A percentile compares a stretch with the other conserved stretches of the same genome.
Conservation (phyloP, 2,113 vertebrate species). For the Eurystomus gularis region DNA sequence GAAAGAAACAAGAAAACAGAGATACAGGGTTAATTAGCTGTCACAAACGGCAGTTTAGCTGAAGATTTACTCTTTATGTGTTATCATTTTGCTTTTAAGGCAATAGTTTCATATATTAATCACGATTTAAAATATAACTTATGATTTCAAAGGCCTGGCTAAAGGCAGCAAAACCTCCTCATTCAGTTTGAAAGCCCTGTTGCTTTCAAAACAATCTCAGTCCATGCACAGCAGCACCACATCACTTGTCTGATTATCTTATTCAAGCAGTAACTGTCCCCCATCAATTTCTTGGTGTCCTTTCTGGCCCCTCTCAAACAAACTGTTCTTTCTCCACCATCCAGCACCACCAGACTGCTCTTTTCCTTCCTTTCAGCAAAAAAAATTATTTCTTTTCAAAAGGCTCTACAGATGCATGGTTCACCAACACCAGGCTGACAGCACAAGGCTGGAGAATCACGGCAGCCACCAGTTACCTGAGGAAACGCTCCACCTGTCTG, state of each 20-base stretch:
- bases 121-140: background rate
- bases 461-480: background rate
- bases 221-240: background rate
- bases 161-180: background rate
- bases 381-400: background rate
- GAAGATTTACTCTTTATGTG: background rate
- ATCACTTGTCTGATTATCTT: background rate
- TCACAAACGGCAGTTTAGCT: background rate
- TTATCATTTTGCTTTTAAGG: background rate
- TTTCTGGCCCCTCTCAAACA: background rate
- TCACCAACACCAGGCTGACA: background rate
- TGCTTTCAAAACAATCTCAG: background rate
- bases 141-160: background rate
- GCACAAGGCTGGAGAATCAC: background rate
- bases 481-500: background rate
- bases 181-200: background rate
- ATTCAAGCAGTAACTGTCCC: background rate
- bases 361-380: background rate
- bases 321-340: background rate
- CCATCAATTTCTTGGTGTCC: background rate
- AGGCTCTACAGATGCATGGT: background rate
- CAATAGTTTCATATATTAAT: background rate
- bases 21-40: background rate
- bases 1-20: conserved; percentile 14
- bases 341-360: background rate